Evolutionary conservation across 2,113 vertebrate species (phyloP).

Genomic region (Pungitius pungitius): DNA sequence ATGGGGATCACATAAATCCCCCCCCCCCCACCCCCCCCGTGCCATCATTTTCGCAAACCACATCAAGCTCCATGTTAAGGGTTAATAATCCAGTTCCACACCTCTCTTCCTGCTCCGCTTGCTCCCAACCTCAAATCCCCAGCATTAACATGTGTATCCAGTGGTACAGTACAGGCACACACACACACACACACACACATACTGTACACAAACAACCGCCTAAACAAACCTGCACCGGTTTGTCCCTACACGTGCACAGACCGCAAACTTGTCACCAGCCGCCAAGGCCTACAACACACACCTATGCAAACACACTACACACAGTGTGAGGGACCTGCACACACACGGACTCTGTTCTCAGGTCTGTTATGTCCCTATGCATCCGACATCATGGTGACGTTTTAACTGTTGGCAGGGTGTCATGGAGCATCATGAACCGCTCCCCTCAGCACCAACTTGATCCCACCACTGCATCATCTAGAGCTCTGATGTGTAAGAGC

Average conservation of each 20-base stretch:
- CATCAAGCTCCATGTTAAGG: constrained; percentile 76
- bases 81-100: constrained; percentile 79
- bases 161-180: constrained; percentile 32
- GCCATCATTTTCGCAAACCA: constrained; percentile 73
- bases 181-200: constrained; percentile 24
- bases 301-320: constrained; percentile 10
- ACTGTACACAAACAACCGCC: constrained; percentile 18
- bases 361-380: constrained; percentile 59
- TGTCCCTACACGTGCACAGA: constrained; percentile 17
- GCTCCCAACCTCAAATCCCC: constrained; percentile 66
- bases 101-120: constrained; percentile 61
- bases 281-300: constrained; percentile 20
- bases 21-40: constrained; percentile 27
- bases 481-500: constrained; percentile 71
- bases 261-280: constrained; percentile 23
- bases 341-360: constrained; percentile 50
- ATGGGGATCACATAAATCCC: constrained; percentile 75
- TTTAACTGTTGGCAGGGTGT: constrained; percentile 80
- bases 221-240: constrained; percentile 28
- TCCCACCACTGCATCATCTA: constrained; percentile 58
- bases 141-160: constrained; percentile 57
- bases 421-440: constrained; percentile 26
- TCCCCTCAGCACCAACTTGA: not conserved
- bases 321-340: constrained; percentile 21
- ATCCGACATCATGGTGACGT: constrained; percentile 80